phyloP scores from a whole-genome alignment of 2,888 invertebrate species.

The Ecliptopera silaceata region DNA sequence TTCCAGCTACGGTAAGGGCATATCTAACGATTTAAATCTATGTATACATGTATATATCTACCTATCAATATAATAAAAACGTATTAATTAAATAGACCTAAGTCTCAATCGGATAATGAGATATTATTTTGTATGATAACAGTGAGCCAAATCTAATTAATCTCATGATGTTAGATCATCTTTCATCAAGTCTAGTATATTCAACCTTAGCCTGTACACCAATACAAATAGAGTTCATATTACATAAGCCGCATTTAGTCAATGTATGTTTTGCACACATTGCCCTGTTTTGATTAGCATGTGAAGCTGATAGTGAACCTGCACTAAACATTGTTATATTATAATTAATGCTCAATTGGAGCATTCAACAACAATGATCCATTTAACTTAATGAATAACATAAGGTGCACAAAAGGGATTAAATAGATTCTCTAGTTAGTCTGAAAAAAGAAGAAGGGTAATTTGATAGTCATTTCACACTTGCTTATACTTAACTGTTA shows the following conservation, averaged over 20 bases:
- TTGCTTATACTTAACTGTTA: too few species aligned
- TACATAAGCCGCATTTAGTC: slow-evolving; percentile 15
- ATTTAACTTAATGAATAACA: slow-evolving; percentile 1
- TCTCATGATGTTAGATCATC: slow-evolving; percentile 6
- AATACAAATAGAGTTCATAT: slow-evolving; percentile 15
- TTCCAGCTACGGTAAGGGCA: too few species aligned
- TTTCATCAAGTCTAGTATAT: not conserved
- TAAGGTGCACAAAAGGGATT: too few species aligned
- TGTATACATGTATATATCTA: too few species aligned
- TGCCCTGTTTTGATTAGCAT: slow-evolving; percentile 54
- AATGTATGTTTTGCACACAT: slow-evolving; percentile 44
- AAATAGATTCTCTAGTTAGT: too few species aligned
- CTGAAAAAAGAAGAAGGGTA: too few species aligned
- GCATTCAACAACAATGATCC: slow-evolving; percentile 6
- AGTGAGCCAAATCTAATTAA: slow-evolving; percentile 6
- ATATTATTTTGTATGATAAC: slow-evolving; percentile 4
- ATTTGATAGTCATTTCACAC: too few species aligned
- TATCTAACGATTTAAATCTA: too few species aligned
- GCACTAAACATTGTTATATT: slow-evolving; percentile 53
- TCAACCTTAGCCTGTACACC: not conserved
- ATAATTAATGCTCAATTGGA: slow-evolving; percentile 42
- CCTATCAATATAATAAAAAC: too few species aligned
- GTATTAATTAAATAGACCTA: too few species aligned
- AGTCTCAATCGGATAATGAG: not conserved
- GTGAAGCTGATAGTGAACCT: slow-evolving; percentile 47